phyloP scores from a whole-genome alignment of 1,140 invertebrate genomes.

The Bemisia tabaci region DNA sequence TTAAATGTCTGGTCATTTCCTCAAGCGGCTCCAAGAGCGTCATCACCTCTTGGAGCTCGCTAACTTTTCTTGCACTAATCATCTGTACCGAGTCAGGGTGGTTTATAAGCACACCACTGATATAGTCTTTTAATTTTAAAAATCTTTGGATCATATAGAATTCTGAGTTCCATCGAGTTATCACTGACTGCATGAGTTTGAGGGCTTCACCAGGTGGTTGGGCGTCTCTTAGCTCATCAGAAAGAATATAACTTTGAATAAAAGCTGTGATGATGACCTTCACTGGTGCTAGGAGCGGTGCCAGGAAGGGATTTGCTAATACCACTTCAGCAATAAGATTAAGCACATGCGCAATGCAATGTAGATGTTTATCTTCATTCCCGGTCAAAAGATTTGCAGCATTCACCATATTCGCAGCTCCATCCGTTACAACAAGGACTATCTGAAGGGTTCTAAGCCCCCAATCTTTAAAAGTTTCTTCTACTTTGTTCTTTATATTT shows the following conservation, averaged over 20 bases:
- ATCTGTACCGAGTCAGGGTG: conserved; percentile 9
- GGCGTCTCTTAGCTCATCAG: conserved; percentile 16
- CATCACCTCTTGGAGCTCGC: conserved; percentile 10
- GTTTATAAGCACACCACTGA: conserved; percentile 13
- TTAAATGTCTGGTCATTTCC: conserved; percentile 7
- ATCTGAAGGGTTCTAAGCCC: conserved; percentile 28
- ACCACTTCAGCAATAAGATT: conserved; percentile 27
- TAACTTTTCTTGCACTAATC: conserved; percentile 10
- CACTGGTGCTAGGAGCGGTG: conserved; percentile 15
- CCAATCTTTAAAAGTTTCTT: conserved; percentile 27
- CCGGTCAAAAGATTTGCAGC: conserved; percentile 24
- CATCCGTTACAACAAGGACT: conserved; percentile 31
- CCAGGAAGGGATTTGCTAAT: conserved; percentile 14
- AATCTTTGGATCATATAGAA: conserved; percentile 27
- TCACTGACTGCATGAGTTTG: conserved; percentile 23
- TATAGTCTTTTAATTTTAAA: conserved; percentile 14
- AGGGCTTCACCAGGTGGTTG: conserved; percentile 6
- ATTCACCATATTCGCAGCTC: conserved; percentile 30
- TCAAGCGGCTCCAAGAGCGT: conserved; percentile 10
- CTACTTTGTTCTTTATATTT: conserved; percentile 17
- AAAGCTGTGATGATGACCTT: conserved; percentile 17
- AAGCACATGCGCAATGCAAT: conserved; percentile 32
- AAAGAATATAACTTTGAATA: conserved; percentile 16
- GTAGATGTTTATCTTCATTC: conserved; percentile 27
- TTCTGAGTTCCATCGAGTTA: conserved; percentile 28